A percentile compares a stretch with the other conserved stretches of the same genome.
These are phyloP conservation scores for Trigoniulus corallinus DNA, from an alignment of 1,140 invertebrate genomes.

Conservation along the genomic window DNA sequence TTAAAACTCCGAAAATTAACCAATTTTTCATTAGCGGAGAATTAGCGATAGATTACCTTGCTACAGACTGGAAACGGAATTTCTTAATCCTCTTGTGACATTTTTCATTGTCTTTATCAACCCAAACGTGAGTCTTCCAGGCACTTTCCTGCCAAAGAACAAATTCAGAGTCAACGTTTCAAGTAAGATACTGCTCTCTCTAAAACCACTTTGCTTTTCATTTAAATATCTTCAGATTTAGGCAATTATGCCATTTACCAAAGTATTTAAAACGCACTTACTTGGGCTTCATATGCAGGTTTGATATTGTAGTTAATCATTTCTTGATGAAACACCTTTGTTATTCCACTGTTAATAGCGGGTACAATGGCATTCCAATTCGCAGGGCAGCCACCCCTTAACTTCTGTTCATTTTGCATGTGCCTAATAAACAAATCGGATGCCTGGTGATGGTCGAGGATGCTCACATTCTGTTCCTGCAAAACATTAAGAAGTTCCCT, in stretches of 20 bases:
- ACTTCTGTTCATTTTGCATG: slow-evolving; percentile 71
- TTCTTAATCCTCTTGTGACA: too few relatives aligned
- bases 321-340: slow-evolving; percentile 23
- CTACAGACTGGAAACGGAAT: too few relatives aligned
- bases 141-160: slow-evolving; percentile 43
- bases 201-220: too few relatives aligned
- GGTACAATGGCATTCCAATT: slow-evolving; percentile 27
- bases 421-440: slow-evolving; percentile 92
- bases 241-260: too few relatives aligned
- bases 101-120: not conserved
- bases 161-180: not conserved
- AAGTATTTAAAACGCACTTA: slow-evolving; percentile 1
- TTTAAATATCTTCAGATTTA: too few relatives aligned
- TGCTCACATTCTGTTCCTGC: slow-evolving; percentile 63
- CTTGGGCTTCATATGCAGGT: slow-evolving; percentile 23
- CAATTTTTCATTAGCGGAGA: too few relatives aligned
- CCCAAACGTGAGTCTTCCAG: slow-evolving; percentile 85
- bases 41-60: too few relatives aligned
- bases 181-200: not conserved
- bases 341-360: slow-evolving; percentile 19
- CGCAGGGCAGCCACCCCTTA: slow-evolving; percentile 74
- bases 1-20: too few relatives aligned
- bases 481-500: slow-evolving; percentile 3
- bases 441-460: slow-evolving; percentile 89
- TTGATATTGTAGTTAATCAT: slow-evolving; percentile 21